Evolutionary conservation across 2,797 vertebrate genomes (phyloP), one percentile per base, ranked within the genome.

Genomic region (Manis javanica): DNA sequence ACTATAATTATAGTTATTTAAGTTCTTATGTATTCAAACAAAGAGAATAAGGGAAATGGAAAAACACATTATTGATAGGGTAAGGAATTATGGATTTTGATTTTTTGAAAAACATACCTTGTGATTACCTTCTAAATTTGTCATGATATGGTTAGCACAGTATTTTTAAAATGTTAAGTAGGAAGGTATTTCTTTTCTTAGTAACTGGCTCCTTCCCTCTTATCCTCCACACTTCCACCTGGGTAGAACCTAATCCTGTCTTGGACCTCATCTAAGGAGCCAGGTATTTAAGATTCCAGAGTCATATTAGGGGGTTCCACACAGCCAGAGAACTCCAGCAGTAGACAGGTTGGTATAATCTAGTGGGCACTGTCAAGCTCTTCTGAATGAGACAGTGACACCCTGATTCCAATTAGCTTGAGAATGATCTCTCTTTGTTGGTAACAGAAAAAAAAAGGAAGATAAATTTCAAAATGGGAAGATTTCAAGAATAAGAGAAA

Each of bases 1-100:
- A 53, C 26, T 79, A 1, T 85, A 87, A 96, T 95, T 91, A 86
- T 1, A 93, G 39, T 78, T 84, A 59, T 71, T 16, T 69, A 86
- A 93, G 86, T 86, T 69, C 26, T 91, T 81, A 66, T 24, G 12
- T 49, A 53, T 34, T 90, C 29, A 87, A 74, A 83, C 6, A 87
- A 88, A 89, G 4, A n/a, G 37, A 42, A n/a, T 63, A 83, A 79
- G 34, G 16, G 1, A 96, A 91, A 74, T 57, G 34, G 16, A 46
- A 85, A 90, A 94, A 84, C 1, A 92, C 63, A 75, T 55, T 78
- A 90, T 15, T 79, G 8, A 51, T 84, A 57, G 10, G 12, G 63
- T 69, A 95, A 82, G 31, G 11, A 63, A 88, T 87, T 92, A 29
- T 6, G 16, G 11, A 68, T 85, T 95, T 87, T 78, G 10, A 9